Conservation (phyloP, 1,140 invertebrate genomes). For the Diabrotica virgifera region DNA sequence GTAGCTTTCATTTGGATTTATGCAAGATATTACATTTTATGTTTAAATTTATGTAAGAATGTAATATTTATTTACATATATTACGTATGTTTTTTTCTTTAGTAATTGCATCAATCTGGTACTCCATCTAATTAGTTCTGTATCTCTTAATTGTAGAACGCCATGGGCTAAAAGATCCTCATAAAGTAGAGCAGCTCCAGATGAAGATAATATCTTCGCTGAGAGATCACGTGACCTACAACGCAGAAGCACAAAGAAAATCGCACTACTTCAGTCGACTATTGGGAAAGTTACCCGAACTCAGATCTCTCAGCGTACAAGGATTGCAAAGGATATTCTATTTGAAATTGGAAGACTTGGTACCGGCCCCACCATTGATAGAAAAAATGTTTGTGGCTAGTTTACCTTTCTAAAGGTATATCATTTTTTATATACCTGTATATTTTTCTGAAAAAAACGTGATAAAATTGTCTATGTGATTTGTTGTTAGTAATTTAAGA, state of each 20-base stretch:
- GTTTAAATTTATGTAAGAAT: no score
- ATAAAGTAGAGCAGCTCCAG: slow-evolving; percentile 89
- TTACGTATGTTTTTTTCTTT: no score
- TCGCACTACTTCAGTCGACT: slow-evolving; percentile 89
- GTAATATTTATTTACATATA: no score
- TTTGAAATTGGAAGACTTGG: slow-evolving; percentile 87
- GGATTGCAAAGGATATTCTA: slow-evolving; percentile 93
- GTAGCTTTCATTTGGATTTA: no score
- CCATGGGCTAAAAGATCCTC: slow-evolving; percentile 86
- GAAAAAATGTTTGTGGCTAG: slow-evolving; percentile 93
- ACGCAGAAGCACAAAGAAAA: slow-evolving; percentile 82
- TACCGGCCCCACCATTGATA: slow-evolving; percentile 86
- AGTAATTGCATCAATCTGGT: no score
- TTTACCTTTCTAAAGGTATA: slow-evolving; percentile 72
- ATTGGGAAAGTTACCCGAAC: slow-evolving; percentile 85
- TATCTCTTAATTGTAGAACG: slow-evolving; percentile 64
- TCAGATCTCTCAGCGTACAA: slow-evolving; percentile 87
- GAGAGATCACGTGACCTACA: slow-evolving; percentile 92
- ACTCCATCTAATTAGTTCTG: no score
- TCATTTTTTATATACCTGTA: slow-evolving; percentile 5
- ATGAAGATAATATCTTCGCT: slow-evolving; percentile 94
- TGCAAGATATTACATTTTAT: no score
- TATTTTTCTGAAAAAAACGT: not conserved
- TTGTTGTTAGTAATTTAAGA: slow-evolving; percentile 1
- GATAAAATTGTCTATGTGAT: slow-evolving; percentile 2